A percentile compares a stretch with the other conserved stretches of the same genome.
Evolutionary conservation across 2,888 invertebrate species (phyloP).

Genomic region (Globia sparganii): DNA sequence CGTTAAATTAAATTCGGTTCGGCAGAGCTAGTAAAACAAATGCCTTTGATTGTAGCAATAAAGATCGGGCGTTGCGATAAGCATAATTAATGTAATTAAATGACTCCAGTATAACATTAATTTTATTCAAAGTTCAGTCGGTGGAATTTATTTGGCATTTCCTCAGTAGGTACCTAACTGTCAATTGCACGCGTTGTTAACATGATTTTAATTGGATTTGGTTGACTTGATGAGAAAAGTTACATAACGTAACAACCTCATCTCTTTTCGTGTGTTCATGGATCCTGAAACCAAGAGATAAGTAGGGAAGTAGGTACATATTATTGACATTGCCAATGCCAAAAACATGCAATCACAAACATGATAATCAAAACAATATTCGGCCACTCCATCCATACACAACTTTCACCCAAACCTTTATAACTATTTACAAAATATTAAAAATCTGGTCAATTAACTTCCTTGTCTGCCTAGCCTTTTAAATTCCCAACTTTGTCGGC

Average conservation of each 20-base stretch:
- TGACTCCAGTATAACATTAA: slow-evolving; percentile 38
- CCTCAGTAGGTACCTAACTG: not conserved
- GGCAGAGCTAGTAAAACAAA: slow-evolving; percentile 1
- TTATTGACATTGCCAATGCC: not conserved
- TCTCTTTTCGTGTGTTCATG: not conserved
- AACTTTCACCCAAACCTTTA: not conserved
- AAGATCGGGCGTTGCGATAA: slow-evolving; percentile 47
- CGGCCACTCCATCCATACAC: not conserved
- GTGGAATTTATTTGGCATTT: not conserved
- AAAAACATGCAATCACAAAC: not conserved
- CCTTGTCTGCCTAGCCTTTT: not conserved
- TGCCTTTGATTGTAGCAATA: slow-evolving; percentile 36
- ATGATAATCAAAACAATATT: not conserved
- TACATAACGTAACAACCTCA: not conserved
- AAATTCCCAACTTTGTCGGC: not conserved
- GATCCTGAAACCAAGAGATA: not conserved
- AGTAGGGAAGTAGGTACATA: not conserved
- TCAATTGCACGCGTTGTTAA: not conserved
- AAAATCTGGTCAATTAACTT: not conserved
- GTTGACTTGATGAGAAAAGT: not conserved
- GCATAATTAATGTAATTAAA: slow-evolving; percentile 50
- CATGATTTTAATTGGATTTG: slow-evolving; percentile 27
- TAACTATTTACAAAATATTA: fast-evolving
- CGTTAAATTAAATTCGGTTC: not conserved
- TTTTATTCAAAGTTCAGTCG: slow-evolving; percentile 47